Evolutionary conservation across 2,888 invertebrate genomes (phyloP).

Genomic region (Rhodophaea formosa): DNA sequence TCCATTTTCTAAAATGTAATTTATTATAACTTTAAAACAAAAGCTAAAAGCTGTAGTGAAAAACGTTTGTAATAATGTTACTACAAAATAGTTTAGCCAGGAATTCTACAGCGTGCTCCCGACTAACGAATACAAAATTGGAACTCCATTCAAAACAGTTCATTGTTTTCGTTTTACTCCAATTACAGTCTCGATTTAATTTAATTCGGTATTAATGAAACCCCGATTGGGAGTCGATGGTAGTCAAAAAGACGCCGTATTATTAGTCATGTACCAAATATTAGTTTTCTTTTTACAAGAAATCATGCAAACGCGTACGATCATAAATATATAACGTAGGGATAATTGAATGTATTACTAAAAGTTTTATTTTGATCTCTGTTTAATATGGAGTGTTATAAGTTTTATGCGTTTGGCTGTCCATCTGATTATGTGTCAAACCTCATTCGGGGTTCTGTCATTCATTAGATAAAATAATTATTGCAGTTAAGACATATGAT

Average conservation of each 20-base stretch:
- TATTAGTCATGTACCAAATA: constrained; percentile 35
- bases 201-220: not conserved
- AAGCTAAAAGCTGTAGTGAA: not conserved
- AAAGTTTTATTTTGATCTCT: too few species aligned
- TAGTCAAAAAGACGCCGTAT: constrained; percentile 34
- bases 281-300: too few species aligned
- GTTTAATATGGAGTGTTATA: too few species aligned
- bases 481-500: too few species aligned
- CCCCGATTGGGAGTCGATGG: not conserved
- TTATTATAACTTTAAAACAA: not conserved
- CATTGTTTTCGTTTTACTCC: not conserved
- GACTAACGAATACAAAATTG: not conserved
- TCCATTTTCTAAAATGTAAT: not conserved
- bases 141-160: not conserved
- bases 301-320: too few species aligned
- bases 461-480: too few species aligned
- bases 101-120: not conserved
- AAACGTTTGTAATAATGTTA: not conserved
- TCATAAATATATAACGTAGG: too few species aligned
- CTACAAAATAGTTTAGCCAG: not conserved
- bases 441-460: too few species aligned
- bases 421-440: too few species aligned
- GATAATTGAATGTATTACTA: too few species aligned
- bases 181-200: not conserved
- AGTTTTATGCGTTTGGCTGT: too few species aligned